Evolutionary conservation across 1,140 invertebrate species (phyloP).

Genomic region (Subanguina moxae): DNA sequence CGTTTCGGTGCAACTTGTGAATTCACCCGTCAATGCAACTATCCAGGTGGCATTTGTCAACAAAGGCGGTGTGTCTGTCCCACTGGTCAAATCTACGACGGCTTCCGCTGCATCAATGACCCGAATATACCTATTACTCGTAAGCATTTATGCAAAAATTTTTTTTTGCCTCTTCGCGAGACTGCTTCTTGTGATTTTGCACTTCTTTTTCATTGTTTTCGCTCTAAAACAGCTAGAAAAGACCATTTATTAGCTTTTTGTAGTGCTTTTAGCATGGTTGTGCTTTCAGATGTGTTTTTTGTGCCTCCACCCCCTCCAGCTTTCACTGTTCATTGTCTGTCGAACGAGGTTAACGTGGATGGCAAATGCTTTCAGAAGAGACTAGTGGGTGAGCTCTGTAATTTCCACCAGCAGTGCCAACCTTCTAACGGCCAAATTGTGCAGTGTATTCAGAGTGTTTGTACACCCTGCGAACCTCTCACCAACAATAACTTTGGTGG

Average conservation of each 20-base stretch:
- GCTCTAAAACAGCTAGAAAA: too few species aligned
- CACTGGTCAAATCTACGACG: slow-evolving; percentile 30
- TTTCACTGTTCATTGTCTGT: neutral
- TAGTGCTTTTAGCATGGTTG: too few species aligned
- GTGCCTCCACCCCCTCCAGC: neutral
- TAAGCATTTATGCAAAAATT: too few species aligned
- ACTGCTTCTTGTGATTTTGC: neutral
- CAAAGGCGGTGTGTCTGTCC: slow-evolving; percentile 31
- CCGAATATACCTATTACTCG: slow-evolving; percentile 34
- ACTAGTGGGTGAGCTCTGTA: neutral
- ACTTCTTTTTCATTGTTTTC: too few species aligned
- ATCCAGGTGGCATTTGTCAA: slow-evolving; percentile 33
- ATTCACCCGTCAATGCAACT: slow-evolving; percentile 41
- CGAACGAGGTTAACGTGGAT: neutral
- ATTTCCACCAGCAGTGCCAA: neutral
- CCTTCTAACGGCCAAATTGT: neutral
- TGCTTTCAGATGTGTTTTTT: too few species aligned
- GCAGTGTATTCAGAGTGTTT: neutral
- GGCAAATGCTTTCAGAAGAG: neutral
- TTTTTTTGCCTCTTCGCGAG: neutral
- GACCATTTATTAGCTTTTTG: too few species aligned
- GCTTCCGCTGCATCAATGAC: slow-evolving; percentile 35
- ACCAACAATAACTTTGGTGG: neutral
- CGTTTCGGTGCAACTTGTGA: slow-evolving; percentile 36
- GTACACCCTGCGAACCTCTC: neutral